Base-by-base conservation (phyloP, 2,888 invertebrate genomes). In the Diplolepis rosae region DNA sequence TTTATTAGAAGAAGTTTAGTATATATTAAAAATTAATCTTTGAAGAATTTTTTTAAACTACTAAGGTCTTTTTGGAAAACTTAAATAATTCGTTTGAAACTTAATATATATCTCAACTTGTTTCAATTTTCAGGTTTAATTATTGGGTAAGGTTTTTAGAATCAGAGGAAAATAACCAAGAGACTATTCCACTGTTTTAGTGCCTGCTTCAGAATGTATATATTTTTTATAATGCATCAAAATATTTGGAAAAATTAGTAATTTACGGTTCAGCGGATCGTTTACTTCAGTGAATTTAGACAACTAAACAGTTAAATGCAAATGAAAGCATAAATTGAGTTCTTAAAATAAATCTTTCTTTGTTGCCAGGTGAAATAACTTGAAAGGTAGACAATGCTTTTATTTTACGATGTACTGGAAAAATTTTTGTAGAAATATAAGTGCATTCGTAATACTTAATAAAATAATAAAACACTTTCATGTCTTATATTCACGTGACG, bases 391-490 rank as follows among this genome's bases (percentile, higher is more conserved):
- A 22, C 22, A 13, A 22, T 56, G 56, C 6, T 22, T 35, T 35
- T 22, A 35, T 35, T 22, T 56, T 35, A 56, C 56, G 32, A 56
- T 22, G 35, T 32, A 4, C 22, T 22, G 15, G 18, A 11, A 22
- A 18, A 3, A 32, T 39, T 61, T 61, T 61, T 61, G 13, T 13
- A 39, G 24, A 61, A 24, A 39, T 39, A 27, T 52, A 28, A 35
- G 39, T 61, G 30, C 11, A 61, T 61, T 61, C 24, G 61, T 27
- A 61, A 61, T 61, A 61, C 61, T 61, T 61, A 61, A 61, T 61
- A 61, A 61, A 61, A 61, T 61, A 61, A 61, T 61, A 61, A 61
- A 61, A 61, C 61, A 39, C 61, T 61, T 61, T 61, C 39, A 35
- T 61, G 61, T 61, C 35, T 32, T 35, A 24, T 22, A 61, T 61